Evolutionary conservation across 2,797 vertebrate species (phyloP), one percentile per base, ranked within the genome.

Genomic region (Sebastes iracundus): DNA sequence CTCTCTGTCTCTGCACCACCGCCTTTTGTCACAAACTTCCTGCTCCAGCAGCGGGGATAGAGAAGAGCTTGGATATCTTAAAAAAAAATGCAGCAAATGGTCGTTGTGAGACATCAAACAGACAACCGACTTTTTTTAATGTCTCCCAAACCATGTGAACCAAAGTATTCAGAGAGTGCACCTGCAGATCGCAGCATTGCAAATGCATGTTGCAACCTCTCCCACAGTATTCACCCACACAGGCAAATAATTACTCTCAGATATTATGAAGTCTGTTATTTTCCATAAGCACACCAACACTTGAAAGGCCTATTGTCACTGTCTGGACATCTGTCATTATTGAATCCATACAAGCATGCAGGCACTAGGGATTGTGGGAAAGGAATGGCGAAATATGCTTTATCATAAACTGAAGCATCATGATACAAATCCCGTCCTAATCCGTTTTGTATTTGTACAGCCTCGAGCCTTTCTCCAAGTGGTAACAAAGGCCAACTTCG

Each of bases 11-110:
- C 84, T 72, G 87, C 86, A 63, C 79, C 20, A 52, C 80, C 77
- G 86, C 81, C 84, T 92, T 93, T 93, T 94, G 92, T 93, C 87
- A 85, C 88, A 88, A 84, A 91, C 82, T 79, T 92, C 90, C 90
- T 90, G 91, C 69, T 80, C 62, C 25, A 53, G 79, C 73, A 72
- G 55, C 52, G 27, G 16, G 74, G 70, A 82, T 84, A 74, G 55
- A 75, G 70, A 20, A 49, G 20, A 87, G 76, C 77, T 72, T 52
- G 75, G 66, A 87, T 74, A 71, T 67, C 60, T 85, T 77, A 12
- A 83, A 64, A 28, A 87, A 82, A 87, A 83, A 82, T 71, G 25
- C 64, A 42, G 71, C 28, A 20, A 84, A 83, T 72, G 53, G 38
- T 78, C 35, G 46, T 65, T 55, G 79, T 33, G 66, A 38, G 55